Base-by-base conservation (phyloP, 1,140 invertebrate genomes). In the Drosophila cardini region DNA sequence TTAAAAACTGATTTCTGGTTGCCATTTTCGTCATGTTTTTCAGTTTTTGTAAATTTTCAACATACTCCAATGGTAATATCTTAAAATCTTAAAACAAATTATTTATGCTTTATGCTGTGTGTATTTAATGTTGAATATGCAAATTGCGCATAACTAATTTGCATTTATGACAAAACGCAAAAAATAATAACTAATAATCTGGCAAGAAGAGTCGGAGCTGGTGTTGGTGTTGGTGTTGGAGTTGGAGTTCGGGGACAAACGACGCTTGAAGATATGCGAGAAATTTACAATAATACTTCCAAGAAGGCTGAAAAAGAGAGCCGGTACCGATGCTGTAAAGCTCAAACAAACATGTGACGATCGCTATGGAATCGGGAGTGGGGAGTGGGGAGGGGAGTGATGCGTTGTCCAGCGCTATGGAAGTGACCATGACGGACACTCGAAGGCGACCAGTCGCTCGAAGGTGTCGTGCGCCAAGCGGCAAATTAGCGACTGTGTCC, bases 261-360 rank as follows among this genome's bases (percentile, higher is more conserved):
- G 69, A 80, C 64, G 64, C 72, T 76, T 69, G 57, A 87, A 84
- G 73, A 89, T 87, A 89, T 87, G 84, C 84, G 84, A 80, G 80
- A 84, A 87, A 87, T 87, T 87, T 87, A 87, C 84, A 75, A 84
- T 87, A 90, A 87, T 89, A 84, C 80, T 87, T 87, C 84, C 84
- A 87, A 80, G 84, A 87, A 87, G 84, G 67, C 79, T 4, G 21
- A 70, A 61, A 74, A 73, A 79, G 72, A 76, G 69, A 87, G 76
- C 71, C 60, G 81, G 21, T 26, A 74, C 75, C 57, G 56, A 55
- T 21, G 57, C 46, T 46, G 60, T 52, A 67, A 72, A 67, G 45
- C 55, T 50, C 55, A 53, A 71, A 78, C 62, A 84, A 84, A 84
- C 75, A 84, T 71, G 58, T 43, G 60, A 57, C 67, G 72, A 63